Evolutionary conservation across 2,888 invertebrate species (phyloP).

Genomic region (Anarsia innoxiella): DNA sequence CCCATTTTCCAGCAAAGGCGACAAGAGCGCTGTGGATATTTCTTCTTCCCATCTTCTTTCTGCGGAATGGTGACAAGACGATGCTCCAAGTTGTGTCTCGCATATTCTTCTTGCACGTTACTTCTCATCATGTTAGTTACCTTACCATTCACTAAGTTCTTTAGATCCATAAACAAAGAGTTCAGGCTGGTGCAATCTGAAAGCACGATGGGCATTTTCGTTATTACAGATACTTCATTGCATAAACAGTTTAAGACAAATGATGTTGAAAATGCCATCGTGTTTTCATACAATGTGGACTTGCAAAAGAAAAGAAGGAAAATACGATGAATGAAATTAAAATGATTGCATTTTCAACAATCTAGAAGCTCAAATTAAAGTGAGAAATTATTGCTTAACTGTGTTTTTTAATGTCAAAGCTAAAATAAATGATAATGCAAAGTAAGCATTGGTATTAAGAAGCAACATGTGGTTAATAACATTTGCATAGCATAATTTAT

Average conservation of each 20-base stretch:
- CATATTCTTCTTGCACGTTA: conserved; percentile 43
- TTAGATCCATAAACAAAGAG: conserved; percentile 68
- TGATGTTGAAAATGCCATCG: conserved; percentile 74
- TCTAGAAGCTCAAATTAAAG: too few relatives aligned
- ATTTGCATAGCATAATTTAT: neutral
- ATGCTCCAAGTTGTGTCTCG: conserved; percentile 51
- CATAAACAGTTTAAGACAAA: conserved; percentile 2
- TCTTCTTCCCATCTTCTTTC: conserved; percentile 72
- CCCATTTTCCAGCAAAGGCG: conserved; percentile 69
- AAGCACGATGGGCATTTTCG: conserved; percentile 75
- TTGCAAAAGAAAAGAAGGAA: conserved; percentile 52
- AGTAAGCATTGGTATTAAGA: too few relatives aligned
- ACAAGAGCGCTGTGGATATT: conserved; percentile 71
- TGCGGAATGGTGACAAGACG: conserved; percentile 69
- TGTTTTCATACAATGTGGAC: conserved; percentile 63
- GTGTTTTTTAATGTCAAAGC: too few relatives aligned
- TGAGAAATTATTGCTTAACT: too few relatives aligned
- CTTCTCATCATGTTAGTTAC: conserved; percentile 50
- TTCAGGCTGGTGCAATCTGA: conserved; percentile 70
- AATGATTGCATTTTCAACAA: conserved; percentile 74
- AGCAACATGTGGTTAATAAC: too few relatives aligned
- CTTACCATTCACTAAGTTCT: conserved; percentile 70
- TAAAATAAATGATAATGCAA: too few relatives aligned
- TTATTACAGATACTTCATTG: conserved; percentile 27
- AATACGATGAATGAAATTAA: conserved; percentile 30